Evolutionary conservation across 2,113 vertebrate genomes (phyloP).

Genomic region (Girardinichthys multiradiatus): DNA sequence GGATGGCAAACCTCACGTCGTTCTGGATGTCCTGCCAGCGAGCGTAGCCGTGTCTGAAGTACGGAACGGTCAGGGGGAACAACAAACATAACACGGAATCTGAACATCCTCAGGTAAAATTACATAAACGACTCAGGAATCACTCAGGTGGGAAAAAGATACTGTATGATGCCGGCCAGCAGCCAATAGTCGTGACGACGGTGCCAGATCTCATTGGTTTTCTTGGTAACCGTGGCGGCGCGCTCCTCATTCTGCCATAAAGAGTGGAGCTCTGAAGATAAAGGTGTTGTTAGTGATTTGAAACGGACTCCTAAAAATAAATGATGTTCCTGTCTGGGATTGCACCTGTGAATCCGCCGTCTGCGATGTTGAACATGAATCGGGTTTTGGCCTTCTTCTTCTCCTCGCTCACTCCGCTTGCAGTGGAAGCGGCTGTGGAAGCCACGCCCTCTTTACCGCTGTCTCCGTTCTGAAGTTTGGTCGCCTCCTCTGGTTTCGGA

Average conservation of each 20-base stretch:
- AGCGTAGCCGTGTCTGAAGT: slow-evolving; percentile 94
- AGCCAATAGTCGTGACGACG: slow-evolving; percentile 98
- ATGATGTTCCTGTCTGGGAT: background rate
- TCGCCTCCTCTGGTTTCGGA: slow-evolving; percentile 81
- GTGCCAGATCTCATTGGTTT: slow-evolving; percentile 99
- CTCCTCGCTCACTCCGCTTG: slow-evolving; percentile 71
- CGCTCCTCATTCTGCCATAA: slow-evolving; percentile 98
- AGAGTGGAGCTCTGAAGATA: slow-evolving; percentile 90
- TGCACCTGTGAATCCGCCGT: slow-evolving; percentile 96
- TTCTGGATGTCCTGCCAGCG: slow-evolving; percentile 99
- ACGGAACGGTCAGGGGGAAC: slow-evolving; percentile 77
- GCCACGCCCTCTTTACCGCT: slow-evolving; percentile 80
- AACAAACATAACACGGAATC: background rate
- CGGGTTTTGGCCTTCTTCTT: slow-evolving; percentile 90
- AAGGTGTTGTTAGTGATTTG: background rate
- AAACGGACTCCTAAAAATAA: background rate
- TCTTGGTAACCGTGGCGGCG: slow-evolving; percentile 96
- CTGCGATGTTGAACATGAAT: slow-evolving; percentile 99
- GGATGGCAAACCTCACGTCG: slow-evolving; percentile 94
- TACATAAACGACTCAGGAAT: background rate
- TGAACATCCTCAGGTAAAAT: background rate
- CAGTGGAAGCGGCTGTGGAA: background rate
- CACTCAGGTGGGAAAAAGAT: slow-evolving; percentile 82
- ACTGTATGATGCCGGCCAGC: slow-evolving; percentile 97
- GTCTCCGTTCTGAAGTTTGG: slow-evolving; percentile 94